A percentile compares a stretch with the other conserved stretches of the same genome.
phyloP scores from a whole-genome alignment of 2,797 vertebrate genomes.

The Bradypodion ventrale region DNA sequence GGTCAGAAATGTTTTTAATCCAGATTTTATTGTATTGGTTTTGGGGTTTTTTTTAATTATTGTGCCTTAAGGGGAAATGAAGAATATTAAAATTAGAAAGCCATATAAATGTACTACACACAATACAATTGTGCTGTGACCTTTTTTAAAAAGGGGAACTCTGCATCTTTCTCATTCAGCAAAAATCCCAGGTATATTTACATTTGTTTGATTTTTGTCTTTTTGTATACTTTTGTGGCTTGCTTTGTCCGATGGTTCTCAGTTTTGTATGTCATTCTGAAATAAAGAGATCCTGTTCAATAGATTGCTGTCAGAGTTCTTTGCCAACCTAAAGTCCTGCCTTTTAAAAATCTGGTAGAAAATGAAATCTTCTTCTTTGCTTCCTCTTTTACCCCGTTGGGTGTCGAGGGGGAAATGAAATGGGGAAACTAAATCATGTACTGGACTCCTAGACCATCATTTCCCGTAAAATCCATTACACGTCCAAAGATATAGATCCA shows the following conservation, averaged over 20 bases:
- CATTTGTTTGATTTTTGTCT: slow-evolving; percentile 34
- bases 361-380: too few species aligned
- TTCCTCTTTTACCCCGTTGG: too few species aligned
- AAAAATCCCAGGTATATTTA: slow-evolving; percentile 15
- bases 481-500: not conserved
- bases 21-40: slow-evolving; percentile 24
- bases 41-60: too few species aligned
- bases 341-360: not conserved
- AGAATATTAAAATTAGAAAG: slow-evolving; percentile 41
- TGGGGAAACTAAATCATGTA: not conserved
- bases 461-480: not conserved
- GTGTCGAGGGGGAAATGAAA: not conserved
- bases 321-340: slow-evolving; percentile 4
- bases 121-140: slow-evolving; percentile 37
- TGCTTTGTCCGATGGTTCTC: slow-evolving; percentile 15
- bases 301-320: not conserved
- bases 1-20: slow-evolving; percentile 12
- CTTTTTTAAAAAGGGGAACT: slow-evolving; percentile 40
- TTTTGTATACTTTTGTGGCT: slow-evolving; percentile 14
- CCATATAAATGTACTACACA: not conserved
- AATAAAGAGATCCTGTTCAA: slow-evolving; percentile 26
- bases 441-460: not conserved
- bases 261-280: slow-evolving; percentile 41
- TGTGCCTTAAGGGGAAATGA: slow-evolving; percentile 64
- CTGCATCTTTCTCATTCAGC: slow-evolving; percentile 40